These are phyloP conservation scores for Pygoscelis adeliae DNA, from an alignment of 2,113 vertebrate genomes.

Conservation along the genomic window DNA sequence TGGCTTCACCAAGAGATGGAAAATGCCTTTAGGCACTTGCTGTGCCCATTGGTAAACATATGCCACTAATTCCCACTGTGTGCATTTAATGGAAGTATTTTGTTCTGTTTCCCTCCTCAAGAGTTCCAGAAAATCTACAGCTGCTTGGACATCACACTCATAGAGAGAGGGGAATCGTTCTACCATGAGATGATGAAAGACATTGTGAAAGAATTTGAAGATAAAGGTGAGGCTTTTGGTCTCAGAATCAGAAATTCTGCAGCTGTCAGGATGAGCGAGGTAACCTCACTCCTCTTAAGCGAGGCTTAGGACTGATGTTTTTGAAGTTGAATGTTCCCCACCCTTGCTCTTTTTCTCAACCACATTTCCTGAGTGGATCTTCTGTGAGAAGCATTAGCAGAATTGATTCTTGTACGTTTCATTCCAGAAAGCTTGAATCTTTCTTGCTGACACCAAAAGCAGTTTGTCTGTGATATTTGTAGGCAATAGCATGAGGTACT, in stretches of 20 bases:
- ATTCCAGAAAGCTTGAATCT: background rate
- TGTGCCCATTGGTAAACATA: background rate
- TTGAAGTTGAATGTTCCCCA: background rate
- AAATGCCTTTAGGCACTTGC: background rate
- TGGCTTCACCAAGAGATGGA: background rate
- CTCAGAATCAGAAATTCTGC: background rate
- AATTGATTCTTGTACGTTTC: background rate
- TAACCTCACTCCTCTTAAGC: background rate
- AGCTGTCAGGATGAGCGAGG: background rate
- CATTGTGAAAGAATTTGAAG: conserved; percentile 89
- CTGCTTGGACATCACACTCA: conserved; percentile 84
- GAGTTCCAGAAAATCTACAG: conserved; percentile 95
- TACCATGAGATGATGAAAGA: conserved; percentile 90
- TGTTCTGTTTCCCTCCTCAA: conserved; percentile 55
- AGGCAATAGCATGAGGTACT: background rate
- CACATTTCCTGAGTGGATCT: background rate
- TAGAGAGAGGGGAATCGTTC: conserved; percentile 92
- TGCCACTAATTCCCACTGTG: background rate
- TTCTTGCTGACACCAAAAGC: background rate
- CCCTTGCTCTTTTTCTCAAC: background rate
- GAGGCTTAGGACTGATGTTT: background rate
- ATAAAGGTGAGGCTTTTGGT: conserved; percentile 76
- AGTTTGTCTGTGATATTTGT: background rate
- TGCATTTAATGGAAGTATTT: background rate
- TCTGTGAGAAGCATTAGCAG: background rate